These are phyloP conservation scores for Loris lydekkerianus DNA, from an alignment of 2,797 vertebrate genomes.

Conservation along the genomic window DNA sequence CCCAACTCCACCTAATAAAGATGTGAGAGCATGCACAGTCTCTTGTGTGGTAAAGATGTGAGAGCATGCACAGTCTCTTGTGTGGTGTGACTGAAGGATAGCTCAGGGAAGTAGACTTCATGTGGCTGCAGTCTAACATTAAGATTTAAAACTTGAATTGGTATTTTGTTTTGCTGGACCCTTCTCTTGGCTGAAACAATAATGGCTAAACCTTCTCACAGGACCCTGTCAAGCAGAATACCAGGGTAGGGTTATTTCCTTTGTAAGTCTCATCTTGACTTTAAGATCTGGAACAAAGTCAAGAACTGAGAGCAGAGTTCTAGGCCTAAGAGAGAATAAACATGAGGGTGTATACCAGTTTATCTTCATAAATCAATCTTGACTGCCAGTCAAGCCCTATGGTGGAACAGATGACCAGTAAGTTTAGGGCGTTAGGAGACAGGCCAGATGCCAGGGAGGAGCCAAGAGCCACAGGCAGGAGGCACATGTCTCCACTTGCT, in stretches of 20 bases:
- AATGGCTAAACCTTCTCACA: background rate
- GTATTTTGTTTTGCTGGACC: background rate
- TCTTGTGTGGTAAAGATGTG: slow-evolving; percentile 91
- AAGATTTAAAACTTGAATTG: background rate
- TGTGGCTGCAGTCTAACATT: background rate
- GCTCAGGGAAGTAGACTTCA: background rate
- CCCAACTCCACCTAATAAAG: slow-evolving; percentile 94
- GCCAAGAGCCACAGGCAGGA: no score
- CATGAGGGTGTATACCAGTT: background rate
- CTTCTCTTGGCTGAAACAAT: background rate
- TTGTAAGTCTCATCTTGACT: background rate
- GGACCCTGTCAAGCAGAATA: background rate
- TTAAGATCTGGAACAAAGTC: background rate
- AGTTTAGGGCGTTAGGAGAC: background rate
- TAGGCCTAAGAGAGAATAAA: background rate
- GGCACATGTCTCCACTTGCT: background rate
- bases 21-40: slow-evolving; percentile 88
- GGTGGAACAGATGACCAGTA: background rate
- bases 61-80: slow-evolving; percentile 85
- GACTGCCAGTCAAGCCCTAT: background rate
- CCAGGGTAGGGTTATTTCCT: background rate
- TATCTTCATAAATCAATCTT: background rate
- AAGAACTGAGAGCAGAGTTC: background rate
- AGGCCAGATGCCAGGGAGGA: background rate
- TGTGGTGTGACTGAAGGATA: slow-evolving; percentile 27